Conservation (phyloP, 2,113 vertebrate species). For the Gymnarchus niloticus region DNA sequence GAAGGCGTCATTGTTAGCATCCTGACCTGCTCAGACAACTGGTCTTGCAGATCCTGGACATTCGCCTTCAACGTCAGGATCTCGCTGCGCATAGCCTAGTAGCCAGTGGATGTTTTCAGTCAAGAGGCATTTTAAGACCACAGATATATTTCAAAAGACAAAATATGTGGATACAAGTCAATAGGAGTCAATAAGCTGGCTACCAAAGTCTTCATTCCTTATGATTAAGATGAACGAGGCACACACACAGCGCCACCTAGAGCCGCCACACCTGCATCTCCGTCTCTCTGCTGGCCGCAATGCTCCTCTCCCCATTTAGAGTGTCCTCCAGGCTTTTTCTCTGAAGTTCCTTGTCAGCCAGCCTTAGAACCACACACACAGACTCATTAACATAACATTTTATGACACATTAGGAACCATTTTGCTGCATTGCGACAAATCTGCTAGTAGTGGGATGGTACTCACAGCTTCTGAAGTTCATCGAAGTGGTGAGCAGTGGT, state of each 20-base stretch:
- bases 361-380: constrained; percentile 36
- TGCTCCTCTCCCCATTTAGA: constrained; percentile 66
- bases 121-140: neutral
- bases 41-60: constrained; percentile 78
- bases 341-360: constrained; percentile 68
- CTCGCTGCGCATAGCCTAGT: constrained; percentile 81
- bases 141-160: too few relatives aligned
- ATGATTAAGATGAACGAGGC: neutral
- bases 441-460: neutral
- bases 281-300: constrained; percentile 58
- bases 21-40: constrained; percentile 83
- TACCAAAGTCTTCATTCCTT: neutral
- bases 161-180: neutral
- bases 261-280: constrained; percentile 60
- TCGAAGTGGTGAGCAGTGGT: constrained; percentile 80
- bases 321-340: constrained; percentile 69
- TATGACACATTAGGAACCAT: too few relatives aligned
- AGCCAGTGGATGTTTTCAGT: constrained; percentile 13
- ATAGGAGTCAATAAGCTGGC: neutral
- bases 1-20: neutral
- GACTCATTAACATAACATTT: neutral
- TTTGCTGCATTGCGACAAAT: neutral
- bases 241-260: neutral
- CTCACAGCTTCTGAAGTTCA: constrained; percentile 96
- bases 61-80: constrained; percentile 82